Conservation (phyloP, 1,140 invertebrate species). For the Lepidotrigona ventralis region DNA sequence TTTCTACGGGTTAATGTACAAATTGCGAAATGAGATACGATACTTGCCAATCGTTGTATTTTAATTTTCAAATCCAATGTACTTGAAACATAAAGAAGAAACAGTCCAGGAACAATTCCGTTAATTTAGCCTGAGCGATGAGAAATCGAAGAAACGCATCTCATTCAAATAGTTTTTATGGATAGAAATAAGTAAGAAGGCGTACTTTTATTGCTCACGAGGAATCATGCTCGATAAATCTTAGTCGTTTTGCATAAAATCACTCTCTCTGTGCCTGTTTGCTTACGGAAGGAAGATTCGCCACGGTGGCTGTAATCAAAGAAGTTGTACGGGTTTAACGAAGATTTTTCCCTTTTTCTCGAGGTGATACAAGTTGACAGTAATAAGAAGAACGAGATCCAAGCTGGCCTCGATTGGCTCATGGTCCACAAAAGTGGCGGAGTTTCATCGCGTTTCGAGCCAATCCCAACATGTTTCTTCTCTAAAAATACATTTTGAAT, state of each 20-base stretch:
- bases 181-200: not conserved
- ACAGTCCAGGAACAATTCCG: not conserved
- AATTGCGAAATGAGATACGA: not conserved
- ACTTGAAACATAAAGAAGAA: not conserved
- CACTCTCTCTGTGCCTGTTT: not conserved
- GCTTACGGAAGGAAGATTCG: not conserved
- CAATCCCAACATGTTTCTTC: constrained; percentile 56
- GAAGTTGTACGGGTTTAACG: constrained; percentile 44
- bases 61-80: not conserved
- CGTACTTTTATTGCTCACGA: not conserved
- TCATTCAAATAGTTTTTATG: not conserved
- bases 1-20: not conserved
- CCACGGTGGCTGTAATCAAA: constrained; percentile 45
- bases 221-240: constrained; percentile 21
- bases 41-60: not conserved
- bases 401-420: constrained; percentile 60
- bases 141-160: not conserved
- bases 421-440: constrained; percentile 59
- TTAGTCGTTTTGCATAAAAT: constrained; percentile 5
- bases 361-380: constrained; percentile 45
- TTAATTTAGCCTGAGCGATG: not conserved
- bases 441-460: constrained; percentile 58
- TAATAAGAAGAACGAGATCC: constrained; percentile 45
- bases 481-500: constrained; percentile 72
- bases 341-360: constrained; percentile 38